Percentiles rank a stretch among this genome's conserved stretches.
Conservation (phyloP, 1,140 invertebrate species). For the Aphidius ervi region DNA sequence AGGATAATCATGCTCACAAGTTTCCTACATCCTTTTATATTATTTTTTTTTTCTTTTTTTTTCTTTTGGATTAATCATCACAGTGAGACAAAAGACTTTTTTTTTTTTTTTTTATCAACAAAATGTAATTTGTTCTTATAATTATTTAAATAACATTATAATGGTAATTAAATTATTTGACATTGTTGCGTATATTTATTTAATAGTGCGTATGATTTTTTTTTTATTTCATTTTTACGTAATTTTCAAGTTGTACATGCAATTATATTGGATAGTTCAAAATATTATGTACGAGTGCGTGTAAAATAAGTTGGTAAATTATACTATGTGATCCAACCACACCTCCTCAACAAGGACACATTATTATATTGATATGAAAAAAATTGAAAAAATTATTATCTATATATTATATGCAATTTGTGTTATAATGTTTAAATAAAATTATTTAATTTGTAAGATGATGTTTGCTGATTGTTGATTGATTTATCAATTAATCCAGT, state of each 20-base stretch:
- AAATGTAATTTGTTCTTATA: too few species aligned
- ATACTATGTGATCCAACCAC: constrained; percentile 20
- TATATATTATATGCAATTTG: too few species aligned
- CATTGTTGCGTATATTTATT: too few species aligned
- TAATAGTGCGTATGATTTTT: too few species aligned
- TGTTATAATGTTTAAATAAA: neutral
- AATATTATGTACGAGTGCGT: too few species aligned
- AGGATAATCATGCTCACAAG: neutral
- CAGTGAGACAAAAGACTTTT: neutral
- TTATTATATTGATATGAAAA: constrained; percentile 18
- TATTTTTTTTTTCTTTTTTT: neutral
- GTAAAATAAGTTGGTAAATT: too few species aligned
- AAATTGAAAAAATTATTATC: too few species aligned
- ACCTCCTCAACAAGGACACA: constrained; percentile 24
- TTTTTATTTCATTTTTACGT: too few species aligned
- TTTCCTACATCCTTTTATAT: constrained; percentile 11
- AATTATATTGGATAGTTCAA: too few species aligned
- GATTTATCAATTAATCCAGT: neutral
- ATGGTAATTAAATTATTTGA: too few species aligned
- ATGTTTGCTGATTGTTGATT: neutral
- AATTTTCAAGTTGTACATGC: too few species aligned
- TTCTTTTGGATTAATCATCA: neutral
- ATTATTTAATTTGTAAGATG: neutral
- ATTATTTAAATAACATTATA: too few species aligned
- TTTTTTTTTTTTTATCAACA: neutral